Evolutionary conservation across 2,888 invertebrate species (phyloP).

Genomic region (Zaprionus bogoriensis): DNA sequence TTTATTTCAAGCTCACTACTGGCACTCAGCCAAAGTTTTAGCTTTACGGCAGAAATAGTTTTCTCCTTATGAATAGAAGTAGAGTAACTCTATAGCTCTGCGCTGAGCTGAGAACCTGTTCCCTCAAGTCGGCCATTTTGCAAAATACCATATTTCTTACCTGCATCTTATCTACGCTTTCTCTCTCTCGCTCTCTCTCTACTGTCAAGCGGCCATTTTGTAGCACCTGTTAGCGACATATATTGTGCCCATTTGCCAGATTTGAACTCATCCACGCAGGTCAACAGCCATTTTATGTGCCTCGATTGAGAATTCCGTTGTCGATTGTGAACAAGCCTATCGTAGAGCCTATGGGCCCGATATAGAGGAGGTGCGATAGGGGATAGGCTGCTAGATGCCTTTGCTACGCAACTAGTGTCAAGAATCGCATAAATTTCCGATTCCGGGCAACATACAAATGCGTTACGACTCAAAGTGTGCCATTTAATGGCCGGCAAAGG

Average conservation of each 20-base stretch:
- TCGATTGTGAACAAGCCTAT: constrained; percentile 26
- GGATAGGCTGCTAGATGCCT: background rate
- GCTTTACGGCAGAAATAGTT: no score
- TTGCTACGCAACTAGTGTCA: constrained; percentile 74
- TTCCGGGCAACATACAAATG: constrained; percentile 66
- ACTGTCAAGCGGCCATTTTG: background rate
- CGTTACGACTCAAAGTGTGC: constrained; percentile 71
- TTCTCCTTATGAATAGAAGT: no score
- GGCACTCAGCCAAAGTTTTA: no score
- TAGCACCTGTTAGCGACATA: constrained; percentile 31
- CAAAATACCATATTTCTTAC: background rate
- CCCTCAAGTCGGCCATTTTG: background rate
- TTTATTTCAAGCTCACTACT: no score
- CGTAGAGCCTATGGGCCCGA: background rate
- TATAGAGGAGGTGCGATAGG: background rate
- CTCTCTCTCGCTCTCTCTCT: background rate
- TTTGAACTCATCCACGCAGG: constrained; percentile 10
- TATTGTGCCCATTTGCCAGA: constrained; percentile 14
- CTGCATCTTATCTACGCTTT: background rate
- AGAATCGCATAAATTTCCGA: constrained; percentile 80
- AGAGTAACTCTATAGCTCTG: no score
- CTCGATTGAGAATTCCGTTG: constrained; percentile 5
- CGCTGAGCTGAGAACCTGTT: background rate
- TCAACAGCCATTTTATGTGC: constrained; percentile 38
- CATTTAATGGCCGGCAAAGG: constrained; percentile 81